Evolutionary conservation across 2,888 invertebrate genomes (phyloP), one percentile per base, ranked within the genome.

Genomic region (Tinea pellionella): DNA sequence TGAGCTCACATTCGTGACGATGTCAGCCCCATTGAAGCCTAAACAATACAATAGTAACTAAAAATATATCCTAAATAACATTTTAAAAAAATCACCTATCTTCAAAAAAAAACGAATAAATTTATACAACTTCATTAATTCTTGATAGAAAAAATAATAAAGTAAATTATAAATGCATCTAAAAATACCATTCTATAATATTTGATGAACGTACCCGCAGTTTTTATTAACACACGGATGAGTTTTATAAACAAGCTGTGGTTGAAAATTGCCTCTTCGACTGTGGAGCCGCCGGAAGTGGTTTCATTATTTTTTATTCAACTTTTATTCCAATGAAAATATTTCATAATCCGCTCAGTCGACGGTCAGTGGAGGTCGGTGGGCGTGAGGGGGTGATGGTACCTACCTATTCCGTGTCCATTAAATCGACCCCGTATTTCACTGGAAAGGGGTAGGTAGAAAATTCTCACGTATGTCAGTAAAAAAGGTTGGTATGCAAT

Each of bases 301-400:
- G 57, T 57, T 55, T 57, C 57, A 32, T 24, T 32, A 15, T 57
- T 57, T 57, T 57, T 57, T 57, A 32, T 57, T 57, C 13, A 15
- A 29, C 30, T 57, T 57, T 57, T 57, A 32, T 57, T 57, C 13
- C 32, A 32, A 57, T 57, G 57, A 57, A 57, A 57, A 32, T 57
- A 57, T 57, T 57, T 57, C 57, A 57, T 57, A 57, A 57, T 32
- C 57, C 80, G 73, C 74, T 57, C 57, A 57, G 53, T 47, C 53
- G 53, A 13, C 57, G 57, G 57, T 57, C 57, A 32, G 16, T 19
- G 30, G 57, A 57, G n/a, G 15, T 66, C 66, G 66, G 65, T 68
- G 64, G 63, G 68, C 67, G 65, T 63, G 68, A 66, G 63, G 65
- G n/a, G 64, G 64, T 60, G 62, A 37, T 37, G 64, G 2, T 6